Evolutionary conservation across 2,797 vertebrate species (phyloP).

Genomic region (Pogoniulus pusillus): DNA sequence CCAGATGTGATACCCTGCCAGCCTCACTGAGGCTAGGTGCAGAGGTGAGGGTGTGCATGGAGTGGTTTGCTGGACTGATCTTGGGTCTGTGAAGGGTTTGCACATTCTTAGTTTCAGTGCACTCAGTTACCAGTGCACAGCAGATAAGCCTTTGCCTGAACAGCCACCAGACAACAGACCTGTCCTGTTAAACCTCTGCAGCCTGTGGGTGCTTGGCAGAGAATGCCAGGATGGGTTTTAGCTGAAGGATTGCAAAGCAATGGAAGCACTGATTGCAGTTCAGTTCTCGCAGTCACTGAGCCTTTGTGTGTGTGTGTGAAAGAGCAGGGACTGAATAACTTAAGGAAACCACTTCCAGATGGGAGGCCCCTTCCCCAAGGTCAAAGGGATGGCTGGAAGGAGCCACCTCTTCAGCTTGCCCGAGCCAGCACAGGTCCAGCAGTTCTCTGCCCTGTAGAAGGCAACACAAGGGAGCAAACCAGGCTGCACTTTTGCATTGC

Average conservation of each 20-base stretch:
- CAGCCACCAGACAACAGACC: background rate
- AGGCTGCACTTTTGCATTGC: background rate
- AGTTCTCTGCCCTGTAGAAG: background rate
- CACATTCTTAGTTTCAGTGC: background rate
- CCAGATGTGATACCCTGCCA: background rate
- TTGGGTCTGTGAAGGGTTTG: background rate
- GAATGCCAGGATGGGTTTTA: background rate
- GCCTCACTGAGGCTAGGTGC: background rate
- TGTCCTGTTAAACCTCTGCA: background rate
- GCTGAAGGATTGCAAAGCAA: background rate
- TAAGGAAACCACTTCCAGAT: background rate
- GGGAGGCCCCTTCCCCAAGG: background rate
- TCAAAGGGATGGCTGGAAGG: background rate
- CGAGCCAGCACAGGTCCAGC: background rate
- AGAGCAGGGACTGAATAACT: background rate
- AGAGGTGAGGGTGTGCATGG: background rate
- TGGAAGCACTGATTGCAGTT: background rate
- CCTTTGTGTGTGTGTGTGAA: background rate
- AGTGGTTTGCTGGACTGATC: background rate
- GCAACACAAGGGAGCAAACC: background rate
- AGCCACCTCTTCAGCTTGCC: background rate
- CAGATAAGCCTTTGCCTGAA: background rate
- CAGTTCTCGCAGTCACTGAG: background rate
- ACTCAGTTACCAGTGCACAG: background rate
- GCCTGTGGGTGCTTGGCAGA: background rate